Percentiles rank a stretch among this genome's conserved stretches.
Conservation (phyloP, 1,140 invertebrate species). For the Scaptodrosophila lebanonensis region DNA sequence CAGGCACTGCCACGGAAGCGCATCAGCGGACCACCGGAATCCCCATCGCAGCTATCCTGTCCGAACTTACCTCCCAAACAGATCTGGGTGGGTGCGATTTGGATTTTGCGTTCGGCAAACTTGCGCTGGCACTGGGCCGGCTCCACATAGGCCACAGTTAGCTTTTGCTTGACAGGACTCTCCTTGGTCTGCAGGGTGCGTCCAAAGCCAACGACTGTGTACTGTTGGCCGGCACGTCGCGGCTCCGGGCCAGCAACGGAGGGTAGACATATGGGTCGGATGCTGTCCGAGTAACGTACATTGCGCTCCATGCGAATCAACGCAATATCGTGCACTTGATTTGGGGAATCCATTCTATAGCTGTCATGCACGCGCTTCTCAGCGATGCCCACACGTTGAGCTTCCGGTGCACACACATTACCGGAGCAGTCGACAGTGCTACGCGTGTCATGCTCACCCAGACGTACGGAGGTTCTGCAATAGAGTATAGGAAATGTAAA, state of each 20-base stretch:
- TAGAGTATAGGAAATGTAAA: not conserved
- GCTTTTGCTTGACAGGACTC: constrained; percentile 56
- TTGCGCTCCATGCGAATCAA: constrained; percentile 76
- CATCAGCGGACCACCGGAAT: constrained; percentile 85
- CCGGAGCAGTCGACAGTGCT: constrained; percentile 77
- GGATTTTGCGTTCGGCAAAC: constrained; percentile 46
- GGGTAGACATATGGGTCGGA: constrained; percentile 81
- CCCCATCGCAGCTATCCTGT: constrained; percentile 82
- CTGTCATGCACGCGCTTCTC: constrained; percentile 76
- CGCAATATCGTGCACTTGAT: constrained; percentile 78
- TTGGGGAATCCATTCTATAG: constrained; percentile 58
- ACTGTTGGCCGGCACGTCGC: constrained; percentile 41
- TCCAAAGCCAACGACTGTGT: constrained; percentile 84
- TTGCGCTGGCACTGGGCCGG: constrained; percentile 33
- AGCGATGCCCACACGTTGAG: constrained; percentile 52
- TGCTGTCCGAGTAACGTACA: constrained; percentile 77
- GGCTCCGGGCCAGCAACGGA: constrained; percentile 36
- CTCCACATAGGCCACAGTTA: constrained; percentile 44
- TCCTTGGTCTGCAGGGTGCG: constrained; percentile 77
- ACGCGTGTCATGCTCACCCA: constrained; percentile 79
- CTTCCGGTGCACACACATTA: constrained; percentile 51
- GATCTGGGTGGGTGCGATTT: constrained; percentile 76
- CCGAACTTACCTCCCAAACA: constrained; percentile 80
- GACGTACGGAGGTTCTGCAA: constrained; percentile 73
- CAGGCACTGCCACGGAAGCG: constrained; percentile 76